Evolutionary conservation across 2,888 invertebrate genomes (phyloP), one percentile per base, ranked within the genome.

Genomic region (Phyllotreta cruciferae): DNA sequence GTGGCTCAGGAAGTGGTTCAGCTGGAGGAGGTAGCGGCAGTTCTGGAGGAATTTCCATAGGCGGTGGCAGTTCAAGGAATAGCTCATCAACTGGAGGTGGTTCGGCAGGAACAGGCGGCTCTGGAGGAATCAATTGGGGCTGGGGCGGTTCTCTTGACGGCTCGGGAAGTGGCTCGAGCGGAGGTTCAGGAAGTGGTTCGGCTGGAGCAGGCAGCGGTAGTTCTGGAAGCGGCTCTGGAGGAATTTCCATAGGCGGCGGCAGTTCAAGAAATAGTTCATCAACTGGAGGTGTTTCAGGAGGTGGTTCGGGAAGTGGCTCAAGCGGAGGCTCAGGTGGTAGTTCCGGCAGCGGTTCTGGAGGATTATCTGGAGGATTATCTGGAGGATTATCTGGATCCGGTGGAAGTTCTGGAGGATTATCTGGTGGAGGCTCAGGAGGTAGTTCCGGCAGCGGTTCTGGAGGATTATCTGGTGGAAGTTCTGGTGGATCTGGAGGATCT

Each of bases 381-480:
- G 41, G 41, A n/a, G 10, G 41, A 7, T 8, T 11, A 11, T n/a
- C 34, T 41, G 41, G 47, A 5, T 47, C 47, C 1, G 34, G 24
- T 47, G 7, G 9, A 6, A 13, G 47, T 47, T 24, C 24, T 3
- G 47, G 13, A n/a, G 34, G 14, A 2, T 9, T 9, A 1, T 47
- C 47, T 3, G 7, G 24, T 9, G 14, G 24, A 11, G 47, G 47
- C 7, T 47, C 24, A 9, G 47, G 50, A 3, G 11, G 50, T 35
- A 4, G n/a, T 5, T 34, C 10, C 1, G 35, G 37, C 35, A 49
- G 61, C n/a, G 35, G 58, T 36, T 47, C 50, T 8, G 38, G 38
- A 11, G 42, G 60, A n/a, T 38, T 52, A 38, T 55, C 55, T n/a
- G 52, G 45, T 7, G 45, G 60, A 45, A 38, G 39, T 10, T 38